Evolutionary conservation across 37 sponge, comb jelly and placozoan genomes (phyloP).

Genomic region (Halisarca cf. caerulea): DNA sequence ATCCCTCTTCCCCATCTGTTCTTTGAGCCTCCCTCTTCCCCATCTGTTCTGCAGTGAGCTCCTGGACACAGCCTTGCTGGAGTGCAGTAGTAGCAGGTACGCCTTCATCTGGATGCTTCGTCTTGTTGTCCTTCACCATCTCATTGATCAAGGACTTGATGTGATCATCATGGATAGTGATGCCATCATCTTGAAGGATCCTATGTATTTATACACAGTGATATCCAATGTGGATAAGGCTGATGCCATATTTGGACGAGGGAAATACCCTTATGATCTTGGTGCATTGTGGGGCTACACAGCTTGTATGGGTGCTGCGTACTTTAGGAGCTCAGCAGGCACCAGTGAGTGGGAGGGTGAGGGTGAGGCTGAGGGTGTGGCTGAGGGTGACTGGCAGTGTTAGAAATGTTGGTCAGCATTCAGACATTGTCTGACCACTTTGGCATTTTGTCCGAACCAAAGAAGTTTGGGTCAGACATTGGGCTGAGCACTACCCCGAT

Average conservation of each 20-base stretch:
- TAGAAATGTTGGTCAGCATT: no score
- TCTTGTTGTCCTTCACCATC: neutral
- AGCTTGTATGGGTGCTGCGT: slow-evolving; percentile 4
- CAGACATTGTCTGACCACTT: no score
- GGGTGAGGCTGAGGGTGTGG: neutral
- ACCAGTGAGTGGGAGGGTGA: neutral
- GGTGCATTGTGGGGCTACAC: neutral
- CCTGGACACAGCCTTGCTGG: neutral
- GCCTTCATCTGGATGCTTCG: slow-evolving; percentile 18
- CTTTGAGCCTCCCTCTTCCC: no score
- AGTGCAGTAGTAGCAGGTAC: neutral
- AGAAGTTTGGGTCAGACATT: no score
- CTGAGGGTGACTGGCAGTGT: no score
- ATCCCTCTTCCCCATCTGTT: no score
- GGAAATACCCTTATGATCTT: slow-evolving; percentile 1
- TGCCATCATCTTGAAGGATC: neutral
- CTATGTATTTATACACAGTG: neutral
- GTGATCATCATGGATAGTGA: slow-evolving; percentile 17
- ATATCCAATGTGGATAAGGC: neutral
- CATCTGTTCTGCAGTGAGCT: slow-evolving; percentile 8
- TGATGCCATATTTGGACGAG: slow-evolving; percentile 11
- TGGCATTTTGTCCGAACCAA: no score
- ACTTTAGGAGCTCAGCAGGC: slow-evolving; percentile 6
- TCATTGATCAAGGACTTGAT: neutral
- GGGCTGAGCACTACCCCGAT: no score